Base-by-base conservation (phyloP, 2,113 vertebrate species). In the Poeciliopsis occidentalis region DNA sequence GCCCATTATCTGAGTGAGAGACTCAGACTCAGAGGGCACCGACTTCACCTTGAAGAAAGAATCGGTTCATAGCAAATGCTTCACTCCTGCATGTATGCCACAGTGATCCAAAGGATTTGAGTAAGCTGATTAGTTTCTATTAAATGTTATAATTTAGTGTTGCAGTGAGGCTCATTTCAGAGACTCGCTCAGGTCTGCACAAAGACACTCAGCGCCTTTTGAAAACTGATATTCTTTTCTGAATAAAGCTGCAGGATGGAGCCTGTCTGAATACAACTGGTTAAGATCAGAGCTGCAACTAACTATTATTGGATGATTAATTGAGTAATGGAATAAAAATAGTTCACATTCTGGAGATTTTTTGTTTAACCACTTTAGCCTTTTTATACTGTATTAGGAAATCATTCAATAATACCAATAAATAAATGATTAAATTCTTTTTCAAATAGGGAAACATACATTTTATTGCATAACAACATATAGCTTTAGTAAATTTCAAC, bases 11-110 rank as follows among this genome's bases (percentile, higher is more conserved):
- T 86, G 17, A 3, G 22, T 1, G n/a, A 67, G 82, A 78, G 82
- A 85, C 75, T 88, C 80, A 91, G 69, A 69, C 12, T 11, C 44
- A 81, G 75, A 54, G 32, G 5, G 30, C 76, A 66, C 73, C 69
- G 79, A 83, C 83, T 85, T 91, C 77, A 86, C 76, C 60, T 73
- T 77, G 76, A 85, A 75, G 76, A 80, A 81, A 85, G 73, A 79
- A 69, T 80, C 54, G 80, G 54, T 76, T 81, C 60, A 78, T 81
- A 74, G 68, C 73, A 83, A 84, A 85, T 75, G 67, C 44, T 78
- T 75, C 69, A 64, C 64, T 81, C 37, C 57, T 79, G 31, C 19
- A 63, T 60, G 63, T 41, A 29, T 67, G 65, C 64, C 29, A 64
- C 41, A 44, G 80, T 64, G 70, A 86, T 82, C 22, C 71, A 70